These are phyloP conservation scores for Tor tambroides DNA, from an alignment of 2,113 vertebrate genomes.

Conservation along the genomic window DNA sequence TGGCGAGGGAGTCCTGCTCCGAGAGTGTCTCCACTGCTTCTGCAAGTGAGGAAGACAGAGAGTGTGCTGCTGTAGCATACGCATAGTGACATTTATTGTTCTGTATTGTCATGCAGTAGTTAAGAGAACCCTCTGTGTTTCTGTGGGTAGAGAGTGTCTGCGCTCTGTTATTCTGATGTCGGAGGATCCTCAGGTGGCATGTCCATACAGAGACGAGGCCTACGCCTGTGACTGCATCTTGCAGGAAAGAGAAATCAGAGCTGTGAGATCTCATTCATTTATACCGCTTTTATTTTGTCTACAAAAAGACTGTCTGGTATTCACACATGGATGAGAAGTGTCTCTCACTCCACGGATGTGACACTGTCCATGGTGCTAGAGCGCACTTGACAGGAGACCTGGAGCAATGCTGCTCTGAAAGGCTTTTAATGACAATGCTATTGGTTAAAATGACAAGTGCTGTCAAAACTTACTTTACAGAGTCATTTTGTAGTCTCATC, in stretches of 20 bases:
- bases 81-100: neutral
- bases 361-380: neutral
- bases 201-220: slow-evolving; percentile 83
- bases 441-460: neutral
- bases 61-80: neutral
- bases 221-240: slow-evolving; percentile 81
- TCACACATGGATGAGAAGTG: neutral
- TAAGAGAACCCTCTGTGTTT: neutral
- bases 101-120: neutral
- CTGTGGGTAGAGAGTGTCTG: slow-evolving; percentile 77
- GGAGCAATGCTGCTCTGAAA: neutral
- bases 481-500: neutral
- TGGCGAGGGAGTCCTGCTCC: slow-evolving; percentile 80
- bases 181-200: slow-evolving; percentile 82
- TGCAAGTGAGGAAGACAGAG: slow-evolving; percentile 72
- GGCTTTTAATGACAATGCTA: neutral
- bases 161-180: slow-evolving; percentile 82
- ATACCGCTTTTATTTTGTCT: neutral
- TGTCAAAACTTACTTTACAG: neutral
- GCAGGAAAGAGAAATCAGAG: slow-evolving; percentile 86
- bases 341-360: neutral
- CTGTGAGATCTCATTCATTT: slow-evolving; percentile 70
- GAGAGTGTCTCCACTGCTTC: slow-evolving; percentile 87
- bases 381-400: neutral
- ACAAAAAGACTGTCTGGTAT: neutral